phyloP scores from a whole-genome alignment of 92 coral and sea anemone genomes.

The Micromussa lordhowensis region DNA sequence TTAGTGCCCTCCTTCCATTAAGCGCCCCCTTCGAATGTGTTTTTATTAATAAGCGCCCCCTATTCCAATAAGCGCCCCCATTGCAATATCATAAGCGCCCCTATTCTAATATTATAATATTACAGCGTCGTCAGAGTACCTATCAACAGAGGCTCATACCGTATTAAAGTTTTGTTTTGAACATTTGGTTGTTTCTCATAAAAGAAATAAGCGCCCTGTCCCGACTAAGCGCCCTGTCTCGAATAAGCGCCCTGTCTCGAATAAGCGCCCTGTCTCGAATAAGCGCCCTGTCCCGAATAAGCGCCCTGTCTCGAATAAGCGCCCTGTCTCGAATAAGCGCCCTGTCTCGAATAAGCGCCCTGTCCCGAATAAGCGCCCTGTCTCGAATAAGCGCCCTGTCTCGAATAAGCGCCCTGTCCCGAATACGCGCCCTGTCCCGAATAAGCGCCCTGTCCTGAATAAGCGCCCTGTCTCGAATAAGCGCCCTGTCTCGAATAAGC shows the following conservation, averaged over 20 bases:
- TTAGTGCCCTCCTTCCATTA: no score
- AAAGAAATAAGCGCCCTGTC: no score
- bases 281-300: conserved; percentile 70
- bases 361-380: conserved; percentile 71
- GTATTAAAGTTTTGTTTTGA: no score
- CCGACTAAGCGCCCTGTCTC: conserved; percentile 57
- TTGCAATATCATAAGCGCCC: no score
- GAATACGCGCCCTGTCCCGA: conserved; percentile 68
- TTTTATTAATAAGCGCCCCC: no score
- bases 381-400: conserved; percentile 67
- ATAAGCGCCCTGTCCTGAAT: conserved; percentile 63
- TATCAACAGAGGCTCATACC: no score
- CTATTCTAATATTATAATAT: no score
- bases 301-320: conserved; percentile 73
- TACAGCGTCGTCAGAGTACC: no score
- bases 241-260: conserved; percentile 71
- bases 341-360: conserved; percentile 69
- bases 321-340: conserved; percentile 64
- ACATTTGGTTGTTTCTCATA: no score
- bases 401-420: conserved; percentile 67
- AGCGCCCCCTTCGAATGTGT: no score
- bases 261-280: conserved; percentile 71
- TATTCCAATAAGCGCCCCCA: no score
- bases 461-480: conserved; percentile 72
- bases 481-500: conserved; percentile 66